A percentile compares a stretch with the other conserved stretches of the same genome.
phyloP scores from a whole-genome alignment of 2,113 vertebrate genomes.

The Paraplagusia blochii region DNA sequence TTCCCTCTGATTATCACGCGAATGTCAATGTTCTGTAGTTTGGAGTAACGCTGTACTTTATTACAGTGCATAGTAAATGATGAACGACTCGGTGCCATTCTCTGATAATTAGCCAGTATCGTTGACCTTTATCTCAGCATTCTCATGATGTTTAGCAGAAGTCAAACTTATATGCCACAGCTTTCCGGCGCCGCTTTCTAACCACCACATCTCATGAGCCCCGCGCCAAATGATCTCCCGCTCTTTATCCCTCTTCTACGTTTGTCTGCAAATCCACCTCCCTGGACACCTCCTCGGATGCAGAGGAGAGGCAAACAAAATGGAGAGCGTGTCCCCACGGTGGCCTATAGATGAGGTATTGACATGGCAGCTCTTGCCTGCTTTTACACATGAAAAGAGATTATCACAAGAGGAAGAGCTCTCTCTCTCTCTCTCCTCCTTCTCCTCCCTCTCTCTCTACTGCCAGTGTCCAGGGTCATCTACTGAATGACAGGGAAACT shows the following conservation, averaged over 20 bases:
- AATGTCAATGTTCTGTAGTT: not conserved
- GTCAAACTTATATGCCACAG: constrained; percentile 20
- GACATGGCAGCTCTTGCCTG: constrained; percentile 45
- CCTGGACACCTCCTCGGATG: constrained; percentile 18
- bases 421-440: not conserved
- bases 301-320: constrained; percentile 46
- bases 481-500: constrained; percentile 40
- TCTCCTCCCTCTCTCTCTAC: too few species aligned
- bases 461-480: constrained; percentile 4
- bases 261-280: constrained; percentile 16
- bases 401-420: constrained; percentile 52
- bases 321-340: constrained; percentile 37
- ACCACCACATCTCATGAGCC: constrained; percentile 6
- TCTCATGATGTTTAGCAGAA: constrained; percentile 10
- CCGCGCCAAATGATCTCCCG: not conserved
- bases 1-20: constrained; percentile 1
- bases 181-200: not conserved
- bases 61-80: constrained; percentile 13
- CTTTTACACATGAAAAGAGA: constrained; percentile 62
- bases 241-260: not conserved
- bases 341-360: constrained; percentile 51
- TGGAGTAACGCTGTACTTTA: not conserved
- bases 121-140: constrained; percentile 13
- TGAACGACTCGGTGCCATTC: constrained; percentile 1
- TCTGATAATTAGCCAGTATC: constrained; percentile 17